Base-by-base conservation (phyloP, 35 echinoderm and acorn worm species). In the Acanthaster planci region DNA sequence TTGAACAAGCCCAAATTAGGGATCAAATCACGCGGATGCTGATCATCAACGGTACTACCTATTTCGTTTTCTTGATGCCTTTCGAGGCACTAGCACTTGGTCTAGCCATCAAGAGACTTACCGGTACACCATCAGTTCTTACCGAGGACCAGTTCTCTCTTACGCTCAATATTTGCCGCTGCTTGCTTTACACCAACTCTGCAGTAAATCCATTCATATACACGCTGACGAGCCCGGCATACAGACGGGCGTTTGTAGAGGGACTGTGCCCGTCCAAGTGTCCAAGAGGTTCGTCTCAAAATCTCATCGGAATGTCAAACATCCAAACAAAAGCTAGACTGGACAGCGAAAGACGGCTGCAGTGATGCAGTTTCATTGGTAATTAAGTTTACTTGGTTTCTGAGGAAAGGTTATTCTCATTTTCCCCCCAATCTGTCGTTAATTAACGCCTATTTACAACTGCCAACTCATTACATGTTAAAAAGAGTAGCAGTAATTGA, bases 161-260 rank as follows among this genome's bases (percentile, higher is more conserved):
- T 15, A 8, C 35, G 18, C 55, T 83, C 12, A 37, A 36, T 5
- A 34, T 83, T 57, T 53, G 81, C 27, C 51, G 81, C 1, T 51
- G 40, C 29, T 53, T 87, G 10, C 18, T 78, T 12, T 87, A 77
- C 29, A 9, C 77, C 4, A 87, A 87, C 16, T 87, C 85, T 0
- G 76, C 76, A 7, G 21, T 78, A 1, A 87, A 87, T 35, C 59
- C 85, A 23, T 77, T 76, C 47, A 72, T 87, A 18, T 87, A 87
- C 37, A 78, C 26, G 9, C 39, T 76, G 19, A 55, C 38, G 12
- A 87, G 85, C 77, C 52, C 85, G 34, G 51, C 52, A 17, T 87
- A 87, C 50, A 76, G 85, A 34, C 17, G 36, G 8, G 68, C 85
- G 9, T 87, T 87, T 44, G 4, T 21, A 0, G 85, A 87, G 30